A percentile compares a stretch with the other conserved stretches of the same genome.
phyloP scores from a whole-genome alignment of 2,113 vertebrate genomes.

The Propithecus coquereli region DNA sequence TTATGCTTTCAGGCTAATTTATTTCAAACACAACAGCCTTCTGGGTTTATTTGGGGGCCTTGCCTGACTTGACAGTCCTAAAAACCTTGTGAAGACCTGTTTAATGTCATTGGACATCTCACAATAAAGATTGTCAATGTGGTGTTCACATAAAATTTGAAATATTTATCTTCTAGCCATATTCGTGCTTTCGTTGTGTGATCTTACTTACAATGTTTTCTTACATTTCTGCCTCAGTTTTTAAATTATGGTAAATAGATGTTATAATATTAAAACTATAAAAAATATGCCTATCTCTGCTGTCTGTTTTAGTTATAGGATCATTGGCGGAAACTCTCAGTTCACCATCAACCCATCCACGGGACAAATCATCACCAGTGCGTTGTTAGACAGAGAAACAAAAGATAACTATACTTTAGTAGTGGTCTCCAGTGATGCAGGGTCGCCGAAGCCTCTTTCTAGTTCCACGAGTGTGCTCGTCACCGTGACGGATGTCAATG shows the following conservation, averaged over 20 bases:
- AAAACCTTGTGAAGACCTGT: not conserved
- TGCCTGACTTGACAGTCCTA: not conserved
- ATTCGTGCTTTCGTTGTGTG: not conserved
- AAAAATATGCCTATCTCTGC: not conserved
- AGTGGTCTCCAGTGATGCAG: slow-evolving; percentile 92
- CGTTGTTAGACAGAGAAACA: slow-evolving; percentile 91
- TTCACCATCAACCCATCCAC: slow-evolving; percentile 98
- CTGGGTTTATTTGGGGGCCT: not conserved
- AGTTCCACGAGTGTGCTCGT: slow-evolving; percentile 94
- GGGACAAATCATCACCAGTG: slow-evolving; percentile 96
- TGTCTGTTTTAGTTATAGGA: slow-evolving; percentile 88
- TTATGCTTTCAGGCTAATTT: not conserved
- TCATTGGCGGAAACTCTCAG: slow-evolving; percentile 91
- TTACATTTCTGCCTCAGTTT: not conserved
- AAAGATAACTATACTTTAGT: slow-evolving; percentile 92
- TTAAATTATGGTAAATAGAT: not conserved
- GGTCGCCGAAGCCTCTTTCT: slow-evolving; percentile 87
- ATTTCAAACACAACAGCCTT: not conserved
- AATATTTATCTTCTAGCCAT: not conserved
- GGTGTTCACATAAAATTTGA: not conserved
- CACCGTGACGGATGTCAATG: slow-evolving; percentile 91
- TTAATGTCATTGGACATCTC: not conserved
- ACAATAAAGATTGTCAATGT: not conserved
- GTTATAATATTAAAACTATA: not conserved
- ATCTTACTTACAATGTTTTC: not conserved